Conservation (phyloP, 2,797 vertebrate species). For the Okamejei kenojei region DNA sequence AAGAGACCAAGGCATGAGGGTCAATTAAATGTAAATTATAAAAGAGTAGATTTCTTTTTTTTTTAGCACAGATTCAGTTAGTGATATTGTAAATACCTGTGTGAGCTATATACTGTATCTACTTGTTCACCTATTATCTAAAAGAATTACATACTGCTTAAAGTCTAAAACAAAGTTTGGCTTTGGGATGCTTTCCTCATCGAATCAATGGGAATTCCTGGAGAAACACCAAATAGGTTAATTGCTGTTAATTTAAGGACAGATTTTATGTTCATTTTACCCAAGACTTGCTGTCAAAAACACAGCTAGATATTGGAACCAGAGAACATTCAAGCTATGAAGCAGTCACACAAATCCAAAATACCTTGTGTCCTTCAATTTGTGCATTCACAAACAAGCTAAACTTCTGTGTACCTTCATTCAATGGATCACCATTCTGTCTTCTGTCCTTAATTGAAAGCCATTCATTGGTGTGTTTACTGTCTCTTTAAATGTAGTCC, state of each 20-base stretch:
- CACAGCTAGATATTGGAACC: neutral
- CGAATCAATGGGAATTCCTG: neutral
- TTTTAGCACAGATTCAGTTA: neutral
- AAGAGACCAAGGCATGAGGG: neutral
- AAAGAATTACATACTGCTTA: neutral
- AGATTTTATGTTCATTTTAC: neutral
- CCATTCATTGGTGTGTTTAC: neutral
- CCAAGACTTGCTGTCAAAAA: neutral
- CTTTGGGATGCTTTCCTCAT: neutral
- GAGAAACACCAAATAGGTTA: neutral
- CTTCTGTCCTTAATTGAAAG: neutral
- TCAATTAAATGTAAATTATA: neutral
- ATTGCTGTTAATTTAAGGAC: neutral
- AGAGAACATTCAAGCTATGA: neutral
- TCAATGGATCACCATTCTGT: neutral
- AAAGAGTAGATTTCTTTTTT: neutral
- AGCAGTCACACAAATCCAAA: neutral
- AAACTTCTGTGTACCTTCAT: neutral
- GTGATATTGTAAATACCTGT: too few species aligned
- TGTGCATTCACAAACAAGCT: neutral
- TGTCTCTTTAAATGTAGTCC: neutral
- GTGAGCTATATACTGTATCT: too few species aligned
- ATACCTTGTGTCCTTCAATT: neutral
- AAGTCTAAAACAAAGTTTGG: neutral
- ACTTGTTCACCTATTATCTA: neutral